Conservation (phyloP, 2,888 invertebrate genomes). For the Acronicta leporina region DNA sequence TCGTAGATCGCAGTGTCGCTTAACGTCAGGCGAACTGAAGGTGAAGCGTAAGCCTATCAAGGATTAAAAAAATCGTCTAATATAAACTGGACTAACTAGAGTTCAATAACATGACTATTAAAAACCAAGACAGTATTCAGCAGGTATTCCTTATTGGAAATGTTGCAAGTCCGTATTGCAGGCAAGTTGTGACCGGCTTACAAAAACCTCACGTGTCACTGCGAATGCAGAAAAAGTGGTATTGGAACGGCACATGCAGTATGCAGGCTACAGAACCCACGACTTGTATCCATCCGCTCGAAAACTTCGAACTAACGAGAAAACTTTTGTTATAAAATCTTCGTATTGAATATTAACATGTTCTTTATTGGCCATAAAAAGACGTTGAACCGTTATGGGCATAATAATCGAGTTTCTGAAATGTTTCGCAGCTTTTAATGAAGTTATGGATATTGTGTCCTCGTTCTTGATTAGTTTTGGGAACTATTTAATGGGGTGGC, state of each 20-base stretch:
- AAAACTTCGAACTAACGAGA: conserved; percentile 76
- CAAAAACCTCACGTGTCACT: conserved; percentile 43
- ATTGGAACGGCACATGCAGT: conserved; percentile 42
- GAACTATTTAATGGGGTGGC: conserved; percentile 50
- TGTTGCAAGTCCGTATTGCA: conserved; percentile 22
- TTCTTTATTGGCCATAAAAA: conserved; percentile 78
- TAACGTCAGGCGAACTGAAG: too few relatives aligned
- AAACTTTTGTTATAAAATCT: conserved; percentile 82
- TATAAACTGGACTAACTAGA: too few relatives aligned
- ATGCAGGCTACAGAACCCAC: conserved; percentile 38
- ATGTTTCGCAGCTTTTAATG: conserved; percentile 61
- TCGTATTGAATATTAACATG: conserved; percentile 84
- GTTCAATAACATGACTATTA: conserved; percentile 3
- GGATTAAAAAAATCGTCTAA: too few relatives aligned
- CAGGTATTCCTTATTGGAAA: conserved; percentile 35
- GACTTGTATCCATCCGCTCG: conserved; percentile 64
- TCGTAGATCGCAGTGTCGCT: too few relatives aligned
- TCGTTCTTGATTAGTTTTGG: conserved; percentile 61
- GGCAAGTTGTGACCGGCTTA: conserved; percentile 44
- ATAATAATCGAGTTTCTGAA: conserved; percentile 71
- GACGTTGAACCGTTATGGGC: conserved; percentile 65
- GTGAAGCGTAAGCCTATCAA: too few relatives aligned
- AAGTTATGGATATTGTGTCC: conserved; percentile 60
- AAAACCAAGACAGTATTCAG: conserved; percentile 23
- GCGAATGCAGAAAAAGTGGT: conserved; percentile 39